phyloP scores from a whole-genome alignment of 2,113 vertebrate species.

The Psilopsiagon aurifrons region DNA sequence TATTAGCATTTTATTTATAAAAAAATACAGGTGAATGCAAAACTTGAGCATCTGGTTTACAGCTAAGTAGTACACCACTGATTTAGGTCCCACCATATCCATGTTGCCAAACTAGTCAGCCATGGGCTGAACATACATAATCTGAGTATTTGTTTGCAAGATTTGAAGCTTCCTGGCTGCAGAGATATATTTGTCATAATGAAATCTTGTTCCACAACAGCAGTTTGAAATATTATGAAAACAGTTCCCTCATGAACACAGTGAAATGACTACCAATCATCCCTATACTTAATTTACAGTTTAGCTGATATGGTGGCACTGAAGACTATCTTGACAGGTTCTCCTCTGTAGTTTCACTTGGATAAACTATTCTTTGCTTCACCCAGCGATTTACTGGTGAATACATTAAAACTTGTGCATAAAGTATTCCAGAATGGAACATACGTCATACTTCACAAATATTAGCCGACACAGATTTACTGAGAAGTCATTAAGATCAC shows the following conservation, averaged over 20 bases:
- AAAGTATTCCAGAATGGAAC: not conserved
- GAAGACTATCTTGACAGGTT: not conserved
- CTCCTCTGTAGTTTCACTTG: not conserved
- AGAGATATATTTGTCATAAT: not conserved
- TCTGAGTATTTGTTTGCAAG: not conserved
- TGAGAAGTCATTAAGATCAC: not conserved
- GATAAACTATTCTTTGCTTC: not conserved
- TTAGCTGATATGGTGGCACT: not conserved
- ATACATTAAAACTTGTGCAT: not conserved
- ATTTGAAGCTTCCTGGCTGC: not conserved
- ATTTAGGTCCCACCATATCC: not conserved
- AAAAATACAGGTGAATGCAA: not conserved
- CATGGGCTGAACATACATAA: not conserved
- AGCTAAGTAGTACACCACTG: not conserved
- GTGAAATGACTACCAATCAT: not conserved
- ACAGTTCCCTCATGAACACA: not conserved
- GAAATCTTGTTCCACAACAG: not conserved
- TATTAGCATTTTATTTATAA: not conserved
- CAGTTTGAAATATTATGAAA: not conserved
- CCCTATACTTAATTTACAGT: not conserved
- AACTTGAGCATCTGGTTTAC: not conserved
- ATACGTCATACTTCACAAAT: not conserved
- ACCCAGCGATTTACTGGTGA: not conserved
- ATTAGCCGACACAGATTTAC: not conserved
- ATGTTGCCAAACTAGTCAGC: not conserved